Evolutionary conservation across 2,888 invertebrate species (phyloP).

Genomic region (Chrysomela aeneicollis): DNA sequence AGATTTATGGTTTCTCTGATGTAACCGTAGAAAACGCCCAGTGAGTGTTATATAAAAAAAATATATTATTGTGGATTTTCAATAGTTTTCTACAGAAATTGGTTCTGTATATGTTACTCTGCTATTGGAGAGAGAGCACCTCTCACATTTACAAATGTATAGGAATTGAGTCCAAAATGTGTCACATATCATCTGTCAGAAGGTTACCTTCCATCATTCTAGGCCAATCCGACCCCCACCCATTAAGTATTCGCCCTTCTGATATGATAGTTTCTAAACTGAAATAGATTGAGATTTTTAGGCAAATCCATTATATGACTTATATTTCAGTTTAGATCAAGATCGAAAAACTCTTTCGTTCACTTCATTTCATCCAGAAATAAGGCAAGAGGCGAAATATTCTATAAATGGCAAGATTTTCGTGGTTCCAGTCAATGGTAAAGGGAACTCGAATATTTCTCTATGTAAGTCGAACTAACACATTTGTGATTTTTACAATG

Average conservation of each 20-base stretch:
- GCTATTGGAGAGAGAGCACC: no score
- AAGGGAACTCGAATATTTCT: conserved; percentile 26
- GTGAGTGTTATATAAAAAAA: conserved; percentile 34
- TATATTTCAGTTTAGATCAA: conserved; percentile 31
- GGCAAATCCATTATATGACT: neutral
- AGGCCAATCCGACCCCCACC: no score
- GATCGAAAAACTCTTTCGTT: conserved; percentile 33
- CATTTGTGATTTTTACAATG: no score
- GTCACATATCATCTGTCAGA: no score
- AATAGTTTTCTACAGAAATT: no score
- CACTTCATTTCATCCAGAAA: conserved; percentile 14
- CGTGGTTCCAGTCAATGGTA: conserved; percentile 32
- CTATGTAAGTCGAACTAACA: conserved; percentile 23
- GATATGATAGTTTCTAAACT: no score
- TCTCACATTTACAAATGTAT: no score
- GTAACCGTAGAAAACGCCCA: conserved; percentile 25
- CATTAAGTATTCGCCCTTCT: no score
- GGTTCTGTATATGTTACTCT: no score
- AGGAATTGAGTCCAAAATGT: no score
- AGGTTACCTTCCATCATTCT: no score
- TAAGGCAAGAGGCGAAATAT: conserved; percentile 29
- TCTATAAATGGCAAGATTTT: conserved; percentile 34
- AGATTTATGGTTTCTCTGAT: conserved; percentile 29
- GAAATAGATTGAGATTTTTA: neutral
- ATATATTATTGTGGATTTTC: no score